Base-by-base conservation (phyloP, 1,140 invertebrate genomes). In the Centruroides vittatus region DNA sequence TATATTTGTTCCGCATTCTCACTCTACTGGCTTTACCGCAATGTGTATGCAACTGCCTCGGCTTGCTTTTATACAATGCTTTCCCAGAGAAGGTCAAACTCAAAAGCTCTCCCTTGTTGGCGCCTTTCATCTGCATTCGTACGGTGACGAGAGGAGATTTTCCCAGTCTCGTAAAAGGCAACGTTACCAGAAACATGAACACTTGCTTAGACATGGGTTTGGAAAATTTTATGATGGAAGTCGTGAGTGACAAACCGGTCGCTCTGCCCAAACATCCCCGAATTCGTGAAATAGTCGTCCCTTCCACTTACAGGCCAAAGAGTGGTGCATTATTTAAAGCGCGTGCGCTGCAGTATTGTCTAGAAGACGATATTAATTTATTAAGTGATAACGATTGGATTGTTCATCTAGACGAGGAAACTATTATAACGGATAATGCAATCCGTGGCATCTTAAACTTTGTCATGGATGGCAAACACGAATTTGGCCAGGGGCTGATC, bases 351-450 rank as follows among this genome's bases (percentile, higher is more conserved):
- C 95, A 98, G 71, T 98, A 97, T 73, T 96, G 93, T 71, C 77
- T 98, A 11, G 94, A 98, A 77, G 87, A 89, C 68, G 84, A 84
- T 67, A 84, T 93, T 1, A 95, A 94, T 74, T 82, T 89, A 65
- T 73, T 96, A 11, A 82, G 81, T 23, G 91, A 95, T 69, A 84
- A 81, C 65, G 94, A 98, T 73, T 98, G 93, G 93, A 89, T 99
- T 68, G 92, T 98, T 3, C 95, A 98, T 78, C 77, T 98, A 13
- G 95, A 99, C 73, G 95, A 98, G 77, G 95, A 98, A 75, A 98
- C 95, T 0, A 73, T 98, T 46, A 76, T 98, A 1, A 98, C 94
- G 4, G 89, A 93, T 70, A 93, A 95, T 73, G 86, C 89, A 34
- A 82, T 81, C 57, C 78, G 83, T 48, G 95, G 95, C 10, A 92